Evolutionary conservation across 2,113 vertebrate species (phyloP), one percentile per base, ranked within the genome.

Genomic region (Diadophis punctatus): DNA sequence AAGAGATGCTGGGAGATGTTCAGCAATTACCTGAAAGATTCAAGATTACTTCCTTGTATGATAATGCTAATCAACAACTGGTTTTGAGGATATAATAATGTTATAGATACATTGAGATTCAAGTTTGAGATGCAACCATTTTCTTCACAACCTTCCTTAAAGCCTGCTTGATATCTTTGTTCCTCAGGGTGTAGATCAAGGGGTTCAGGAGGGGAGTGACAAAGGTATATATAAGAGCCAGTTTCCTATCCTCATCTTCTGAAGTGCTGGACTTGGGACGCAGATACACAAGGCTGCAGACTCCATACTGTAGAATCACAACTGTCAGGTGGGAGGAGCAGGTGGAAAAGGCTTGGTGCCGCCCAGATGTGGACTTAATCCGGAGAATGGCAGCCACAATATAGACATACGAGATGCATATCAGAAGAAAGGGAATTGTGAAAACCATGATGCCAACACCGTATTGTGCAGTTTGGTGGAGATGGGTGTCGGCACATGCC

Each of bases 201-300:
- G 60, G 60, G 30, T 94, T 95, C 86, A 96, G 94, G 12, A 95
- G 68, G 0, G 94, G 95, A 0, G 94, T 94, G 86, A 93, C 89
- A 9, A 94, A 96, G 2, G 95, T 94, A 74, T 96, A 96, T 89
- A 95, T 87, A 3, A 95, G 91, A 2, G 96, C 90, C 0, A 94
- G 6, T 0, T 93, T 93, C n/a, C 93, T 30, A 34, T 94, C 95
- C n/a, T 95, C 87, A 0, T 93, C 92, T 8, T 91, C 96, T 0
- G 95, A 91, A 11, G 95, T 8, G 87, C 87, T 88, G 3, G 94
- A 90, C 1, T 2, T 89, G 0, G 94, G 95, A 5, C 93, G 60
- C 89, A 96, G 51, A 94, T 93, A 96, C 53, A 94, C 94, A 51
- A 95, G 51, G 86, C 80, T 86, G 58, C 93, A 93, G 1, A 92